Evolutionary conservation across 2,797 vertebrate genomes (phyloP), one percentile per base, ranked within the genome.

Genomic region (Halcyon leucocephala): DNA sequence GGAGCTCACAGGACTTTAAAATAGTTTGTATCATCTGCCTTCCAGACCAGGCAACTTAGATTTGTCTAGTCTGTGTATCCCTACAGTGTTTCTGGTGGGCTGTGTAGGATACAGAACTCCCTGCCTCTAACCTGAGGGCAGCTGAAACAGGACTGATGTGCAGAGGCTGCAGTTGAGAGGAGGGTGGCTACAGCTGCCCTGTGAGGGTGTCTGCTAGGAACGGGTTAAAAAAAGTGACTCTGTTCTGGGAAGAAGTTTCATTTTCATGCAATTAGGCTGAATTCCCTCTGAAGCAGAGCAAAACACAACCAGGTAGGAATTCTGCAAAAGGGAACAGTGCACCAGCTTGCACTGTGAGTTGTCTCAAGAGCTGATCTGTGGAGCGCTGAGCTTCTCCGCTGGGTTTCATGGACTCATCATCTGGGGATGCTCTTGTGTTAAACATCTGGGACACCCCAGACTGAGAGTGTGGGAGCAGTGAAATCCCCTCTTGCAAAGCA

Each of bases 401-500:
- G 9, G 9, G 7, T 83, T 85, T 61, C n/a, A 6, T 18, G 41
- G 71, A 25, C 5, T 88, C n/a, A 79, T 51, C 74, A 39, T 28
- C 83, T 79, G 33, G 24, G n/a, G 37, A 46, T 79, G 21, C 35
- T 83, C 65, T 66, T 44, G 16, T 46, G 55, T 57, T 82, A 26
- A 46, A 66, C 12, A 16, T 10, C 57, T 78, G 48, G 41, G 49
- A 74, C 29, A 28, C 29, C 82, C 64, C 78, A 69, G 57, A 78
- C 8, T 61, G 74, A 64, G 87, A 51, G 44, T 69, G 49, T 78
- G 57, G 78, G 26, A 94, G 82, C 84, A 64, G 26, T 78, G 76
- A 85, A 74, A 85, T 89, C 91, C 93, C 95, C 94, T 92, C 79
- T 86, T 88, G 64, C 4, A 14, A 60, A 87, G 86, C 64, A 89